These are phyloP conservation scores for Bombus waltoni DNA, from an alignment of 1,140 invertebrate species.

Conservation along the genomic window DNA sequence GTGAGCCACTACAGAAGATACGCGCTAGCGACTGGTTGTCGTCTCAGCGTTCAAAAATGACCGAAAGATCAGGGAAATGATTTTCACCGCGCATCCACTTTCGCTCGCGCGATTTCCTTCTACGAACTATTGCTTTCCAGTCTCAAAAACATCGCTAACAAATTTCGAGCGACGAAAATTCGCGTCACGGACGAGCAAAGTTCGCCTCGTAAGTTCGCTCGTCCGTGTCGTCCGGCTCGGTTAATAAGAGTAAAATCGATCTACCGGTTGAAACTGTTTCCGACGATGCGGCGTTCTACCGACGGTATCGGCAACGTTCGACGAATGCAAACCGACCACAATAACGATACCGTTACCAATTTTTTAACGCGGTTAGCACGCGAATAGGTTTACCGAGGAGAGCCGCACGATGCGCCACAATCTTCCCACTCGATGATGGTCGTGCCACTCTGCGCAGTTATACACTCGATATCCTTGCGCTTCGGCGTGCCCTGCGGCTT, in stretches of 20 bases:
- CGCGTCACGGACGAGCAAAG: background rate
- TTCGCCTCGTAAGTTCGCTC: conserved; percentile 14
- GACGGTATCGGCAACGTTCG: conserved; percentile 58
- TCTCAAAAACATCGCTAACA: no score
- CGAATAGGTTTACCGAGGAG: conserved; percentile 60
- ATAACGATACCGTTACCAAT: conserved; percentile 75
- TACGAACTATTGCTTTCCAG: background rate
- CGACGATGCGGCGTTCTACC: conserved; percentile 37
- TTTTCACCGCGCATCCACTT: background rate
- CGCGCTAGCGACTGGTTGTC: background rate
- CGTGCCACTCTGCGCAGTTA: conserved; percentile 1
- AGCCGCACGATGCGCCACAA: conserved; percentile 47
- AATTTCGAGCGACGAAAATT: background rate
- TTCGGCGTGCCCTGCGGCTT: background rate
- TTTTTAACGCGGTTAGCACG: conserved; percentile 71
- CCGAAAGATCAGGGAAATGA: background rate
- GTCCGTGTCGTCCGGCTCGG: conserved; percentile 25
- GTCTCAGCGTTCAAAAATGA: background rate
- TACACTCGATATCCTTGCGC: conserved; percentile 51
- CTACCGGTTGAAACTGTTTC: conserved; percentile 57
- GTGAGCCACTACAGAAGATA: no score
- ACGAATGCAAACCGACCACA: conserved; percentile 74
- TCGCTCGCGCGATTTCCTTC: no score
- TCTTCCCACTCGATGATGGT: background rate
- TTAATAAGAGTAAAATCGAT: background rate